These are phyloP conservation scores for Hypomecis punctinalis DNA, from an alignment of 2,888 invertebrate species.

Conservation along the genomic window DNA sequence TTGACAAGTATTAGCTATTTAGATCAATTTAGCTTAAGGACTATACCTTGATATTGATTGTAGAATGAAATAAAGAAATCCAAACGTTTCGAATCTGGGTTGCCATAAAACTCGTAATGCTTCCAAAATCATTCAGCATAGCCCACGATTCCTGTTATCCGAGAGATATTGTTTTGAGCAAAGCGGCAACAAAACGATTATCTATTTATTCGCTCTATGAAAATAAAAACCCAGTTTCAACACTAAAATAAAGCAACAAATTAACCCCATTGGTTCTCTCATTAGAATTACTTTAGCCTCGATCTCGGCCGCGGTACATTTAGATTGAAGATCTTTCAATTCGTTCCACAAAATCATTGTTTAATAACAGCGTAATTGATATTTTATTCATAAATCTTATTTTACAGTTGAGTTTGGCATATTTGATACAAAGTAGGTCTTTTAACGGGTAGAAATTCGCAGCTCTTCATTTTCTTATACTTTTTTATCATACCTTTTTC, in stretches of 20 bases:
- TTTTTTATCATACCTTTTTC: too few relatives aligned
- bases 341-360: slow-evolving; percentile 36
- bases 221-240: background rate
- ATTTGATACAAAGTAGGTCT: slow-evolving; percentile 36
- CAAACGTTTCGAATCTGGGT: too few relatives aligned
- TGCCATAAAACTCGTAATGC: too few relatives aligned
- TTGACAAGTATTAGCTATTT: too few relatives aligned
- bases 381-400: slow-evolving; percentile 36
- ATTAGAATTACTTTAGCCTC: slow-evolving; percentile 16
- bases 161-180: too few relatives aligned
- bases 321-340: slow-evolving; percentile 26
- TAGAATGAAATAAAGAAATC: too few relatives aligned
- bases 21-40: too few relatives aligned
- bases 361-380: slow-evolving; percentile 33
- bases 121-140: too few relatives aligned
- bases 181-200: too few relatives aligned
- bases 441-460: slow-evolving; percentile 28
- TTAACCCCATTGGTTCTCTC: slow-evolving; percentile 2
- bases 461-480: background rate
- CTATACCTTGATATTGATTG: too few relatives aligned
- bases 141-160: too few relatives aligned
- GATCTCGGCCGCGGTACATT: background rate
- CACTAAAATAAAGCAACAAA: background rate
- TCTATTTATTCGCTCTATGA: too few relatives aligned
- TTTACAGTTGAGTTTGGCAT: slow-evolving; percentile 36